A percentile compares a stretch with the other conserved stretches of the same genome.
Evolutionary conservation across 2,113 vertebrate genomes (phyloP).

Genomic region (Geothlypis trichas): DNA sequence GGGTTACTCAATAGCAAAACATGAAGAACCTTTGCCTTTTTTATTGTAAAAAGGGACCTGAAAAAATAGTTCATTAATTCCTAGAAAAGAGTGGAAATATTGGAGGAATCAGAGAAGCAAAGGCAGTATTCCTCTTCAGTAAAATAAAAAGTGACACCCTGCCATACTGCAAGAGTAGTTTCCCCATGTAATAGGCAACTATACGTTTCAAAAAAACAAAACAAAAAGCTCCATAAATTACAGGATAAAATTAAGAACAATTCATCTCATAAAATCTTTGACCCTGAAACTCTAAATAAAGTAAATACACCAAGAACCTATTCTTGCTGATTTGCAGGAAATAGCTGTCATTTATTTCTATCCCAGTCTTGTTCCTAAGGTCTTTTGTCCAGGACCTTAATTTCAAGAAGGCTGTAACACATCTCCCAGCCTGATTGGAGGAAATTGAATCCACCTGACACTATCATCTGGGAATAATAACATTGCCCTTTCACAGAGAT

Average conservation of each 20-base stretch:
- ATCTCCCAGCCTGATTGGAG: conserved; percentile 11
- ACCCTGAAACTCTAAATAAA: neutral
- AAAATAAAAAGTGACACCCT: neutral
- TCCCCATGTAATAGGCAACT: neutral
- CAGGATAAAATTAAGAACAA: neutral
- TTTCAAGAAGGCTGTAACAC: neutral
- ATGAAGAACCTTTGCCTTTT: neutral
- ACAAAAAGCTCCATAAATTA: neutral
- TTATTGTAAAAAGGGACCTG: neutral
- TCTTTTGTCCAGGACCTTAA: neutral
- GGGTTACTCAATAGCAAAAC: neutral
- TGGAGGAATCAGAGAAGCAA: neutral
- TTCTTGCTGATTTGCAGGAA: neutral
- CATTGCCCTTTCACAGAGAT: neutral
- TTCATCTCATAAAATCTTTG: neutral
- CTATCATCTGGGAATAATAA: neutral
- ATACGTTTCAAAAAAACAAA: neutral
- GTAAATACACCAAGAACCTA: neutral
- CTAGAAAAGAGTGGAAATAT: neutral
- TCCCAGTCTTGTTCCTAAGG: neutral
- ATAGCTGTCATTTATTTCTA: neutral
- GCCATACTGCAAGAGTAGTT: neutral
- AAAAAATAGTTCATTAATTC: neutral
- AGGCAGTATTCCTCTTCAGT: neutral
- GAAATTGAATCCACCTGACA: conserved; percentile 44